Evolutionary conservation across 2,888 invertebrate genomes (phyloP), one percentile per base, ranked within the genome.

Genomic region (Chironomus tentans): DNA sequence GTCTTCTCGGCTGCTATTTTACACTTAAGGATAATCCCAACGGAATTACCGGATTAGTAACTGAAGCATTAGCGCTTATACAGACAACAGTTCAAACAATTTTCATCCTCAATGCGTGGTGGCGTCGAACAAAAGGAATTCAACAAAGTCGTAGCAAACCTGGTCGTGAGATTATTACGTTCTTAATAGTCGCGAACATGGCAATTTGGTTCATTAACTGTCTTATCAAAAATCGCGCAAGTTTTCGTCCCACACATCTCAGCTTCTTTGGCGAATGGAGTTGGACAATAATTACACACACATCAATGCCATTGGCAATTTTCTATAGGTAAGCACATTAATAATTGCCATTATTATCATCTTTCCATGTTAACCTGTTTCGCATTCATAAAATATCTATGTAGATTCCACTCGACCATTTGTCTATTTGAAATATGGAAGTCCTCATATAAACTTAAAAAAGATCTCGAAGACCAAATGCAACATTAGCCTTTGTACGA

Each of bases 381-480:
- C 10, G 10, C 38, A 38, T 38, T 38, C 38, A 38, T 38, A 38
- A 38, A n/a, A n/a, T n/a, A n/a, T n/a, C n/a, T n/a, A n/a, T n/a
- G n/a, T 38, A 76, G 95, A 62, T 95, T 95, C 81, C 95, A 95
- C 83, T 94, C 94, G 2, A 94, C 95, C 0, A 95, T 95, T 79
- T 95, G 95, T 82, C 87, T 96, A 21, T 95, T 94, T 80, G 95
- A 95, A 83, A 92, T 96, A 76, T 96, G 95, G 95, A 95, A 94
- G 82, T 89, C 91, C 78, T 91, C 93, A 71, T 96, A 94, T 84
- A 95, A 95, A 81, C 88, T 89, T 78, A 89, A 90, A 79, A 74
- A 77, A 10, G 78, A 76, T n/a, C 47, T 70, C 4, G 74, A 74
- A 7, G 38, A 70, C 4, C 18, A 56, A 56, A 56, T 15, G 38